Evolutionary conservation across 2,888 invertebrate genomes (phyloP), one percentile per base, ranked within the genome.

Genomic region (Morpho deidamia): DNA sequence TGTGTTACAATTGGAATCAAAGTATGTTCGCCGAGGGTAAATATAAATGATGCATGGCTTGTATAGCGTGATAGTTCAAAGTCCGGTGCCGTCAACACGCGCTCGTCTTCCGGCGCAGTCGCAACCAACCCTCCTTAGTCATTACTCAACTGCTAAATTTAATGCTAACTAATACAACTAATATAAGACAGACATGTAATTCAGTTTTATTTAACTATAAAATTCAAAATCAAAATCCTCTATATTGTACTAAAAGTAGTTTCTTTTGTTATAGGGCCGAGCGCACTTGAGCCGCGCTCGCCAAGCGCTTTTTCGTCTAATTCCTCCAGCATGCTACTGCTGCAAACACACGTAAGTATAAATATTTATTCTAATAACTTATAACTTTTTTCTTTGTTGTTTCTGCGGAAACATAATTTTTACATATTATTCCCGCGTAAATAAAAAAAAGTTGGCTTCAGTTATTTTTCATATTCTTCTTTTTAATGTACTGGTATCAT

Each of bases 251-350:
- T 46, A 35, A 41, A 52, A 53, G 12, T 33, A 32, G n/a, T 33
- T 44, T 56, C 53, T 44, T 44, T 65, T 84, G 82, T 90, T 83
- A 67, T 86, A 83, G 91, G 91, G 83, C 90, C 91, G 80, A 91
- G 89, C 87, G 87, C 87, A 74, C 72, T 83, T 76, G 89, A 84
- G 77, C 83, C 88, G 84, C 90, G 90, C 85, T 88, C 88, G 82
- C 89, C 91, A 91, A 81, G 90, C 90, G 83, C 90, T 70, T 87
- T 81, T 68, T 70, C 91, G 76, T 81, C 91, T 72, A 91, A 89
- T 79, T 89, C 91, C 77, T 91, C 96, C 95, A 96, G 96, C 92
- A 96, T 96, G 96, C 95, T 96, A 92, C 95, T 96, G 87, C 93
- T 96, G 92, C 96, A 96, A 91, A 95, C 96, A 90, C 96, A 96